Evolutionary conservation across 2,888 invertebrate species (phyloP).

Genomic region (Drosophila emarginata): DNA sequence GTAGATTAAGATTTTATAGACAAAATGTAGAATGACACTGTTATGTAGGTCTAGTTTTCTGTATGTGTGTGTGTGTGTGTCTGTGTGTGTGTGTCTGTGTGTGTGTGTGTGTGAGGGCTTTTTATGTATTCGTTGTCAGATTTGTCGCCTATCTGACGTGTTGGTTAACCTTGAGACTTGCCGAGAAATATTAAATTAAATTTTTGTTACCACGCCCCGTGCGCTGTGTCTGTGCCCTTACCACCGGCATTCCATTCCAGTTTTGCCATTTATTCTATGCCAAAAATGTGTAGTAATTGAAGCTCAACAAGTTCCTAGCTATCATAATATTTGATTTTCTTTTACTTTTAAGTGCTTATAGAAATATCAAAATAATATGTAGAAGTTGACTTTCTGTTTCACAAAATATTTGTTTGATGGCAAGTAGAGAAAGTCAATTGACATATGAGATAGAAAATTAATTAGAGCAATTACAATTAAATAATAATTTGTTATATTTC

Average conservation of each 20-base stretch:
- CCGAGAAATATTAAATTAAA: conserved; percentile 49
- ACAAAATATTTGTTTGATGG: conserved; percentile 35
- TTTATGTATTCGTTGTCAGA: neutral
- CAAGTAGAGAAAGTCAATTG: too few species aligned
- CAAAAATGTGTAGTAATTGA: conserved; percentile 1
- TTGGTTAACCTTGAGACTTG: conserved; percentile 42
- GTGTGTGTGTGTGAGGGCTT: neutral
- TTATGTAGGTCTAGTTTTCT: neutral
- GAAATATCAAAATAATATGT: conserved; percentile 34
- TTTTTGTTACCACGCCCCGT: neutral
- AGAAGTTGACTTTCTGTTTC: too few species aligned
- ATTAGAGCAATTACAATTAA: too few species aligned
- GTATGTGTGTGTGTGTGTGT: neutral
- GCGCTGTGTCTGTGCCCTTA: neutral
- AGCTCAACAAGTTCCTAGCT: conserved; percentile 7
- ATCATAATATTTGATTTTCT: neutral
- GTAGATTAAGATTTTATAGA: conserved; percentile 15
- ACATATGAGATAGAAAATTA: too few species aligned
- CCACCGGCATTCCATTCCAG: neutral
- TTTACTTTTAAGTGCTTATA: conserved; percentile 23
- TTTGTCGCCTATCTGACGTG: conserved; percentile 9
- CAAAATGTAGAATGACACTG: conserved; percentile 13
- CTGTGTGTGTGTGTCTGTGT: neutral
- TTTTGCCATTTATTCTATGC: neutral
- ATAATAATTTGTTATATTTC: too few species aligned